These are phyloP conservation scores for Lanistes nyassanus DNA, from an alignment of 1,140 invertebrate genomes.

Conservation along the genomic window DNA sequence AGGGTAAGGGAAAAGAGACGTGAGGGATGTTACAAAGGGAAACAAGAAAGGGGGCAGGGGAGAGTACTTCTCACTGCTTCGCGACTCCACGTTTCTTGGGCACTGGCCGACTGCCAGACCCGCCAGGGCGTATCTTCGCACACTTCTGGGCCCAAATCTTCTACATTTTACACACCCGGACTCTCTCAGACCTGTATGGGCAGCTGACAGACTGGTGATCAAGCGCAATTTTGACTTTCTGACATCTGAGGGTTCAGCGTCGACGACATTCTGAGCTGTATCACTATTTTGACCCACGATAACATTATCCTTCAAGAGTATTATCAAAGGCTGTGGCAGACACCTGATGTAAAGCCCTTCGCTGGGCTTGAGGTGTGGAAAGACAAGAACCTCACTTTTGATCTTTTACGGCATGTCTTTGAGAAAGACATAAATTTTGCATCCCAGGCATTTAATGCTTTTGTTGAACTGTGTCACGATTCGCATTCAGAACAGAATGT, in stretches of 20 bases:
- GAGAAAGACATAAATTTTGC: conserved; percentile 23
- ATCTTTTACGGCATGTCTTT: conserved; percentile 13
- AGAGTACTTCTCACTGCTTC: no score
- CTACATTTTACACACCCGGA: background rate
- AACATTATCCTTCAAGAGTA: background rate
- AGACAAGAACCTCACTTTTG: conserved; percentile 1
- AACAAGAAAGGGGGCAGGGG: no score
- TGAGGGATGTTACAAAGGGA: no score
- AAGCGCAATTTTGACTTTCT: conserved; percentile 21
- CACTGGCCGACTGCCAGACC: conserved; percentile 1
- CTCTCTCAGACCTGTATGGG: conserved; percentile 1
- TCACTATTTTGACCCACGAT: conserved; percentile 15
- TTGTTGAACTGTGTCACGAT: background rate
- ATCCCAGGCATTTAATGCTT: background rate
- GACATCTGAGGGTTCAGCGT: conserved; percentile 13
- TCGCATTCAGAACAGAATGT: background rate
- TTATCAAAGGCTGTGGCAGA: conserved; percentile 12
- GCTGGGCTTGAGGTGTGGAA: background rate
- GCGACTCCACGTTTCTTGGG: no score
- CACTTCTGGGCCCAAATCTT: background rate
- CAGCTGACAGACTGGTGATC: conserved; percentile 4
- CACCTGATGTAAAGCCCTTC: background rate
- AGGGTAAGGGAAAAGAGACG: no score
- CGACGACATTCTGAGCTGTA: background rate
- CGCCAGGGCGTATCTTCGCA: background rate